A percentile compares a stretch with the other conserved stretches of the same genome.
phyloP scores from a whole-genome alignment of 1,140 invertebrate species.

The Dinoponera quadriceps region DNA sequence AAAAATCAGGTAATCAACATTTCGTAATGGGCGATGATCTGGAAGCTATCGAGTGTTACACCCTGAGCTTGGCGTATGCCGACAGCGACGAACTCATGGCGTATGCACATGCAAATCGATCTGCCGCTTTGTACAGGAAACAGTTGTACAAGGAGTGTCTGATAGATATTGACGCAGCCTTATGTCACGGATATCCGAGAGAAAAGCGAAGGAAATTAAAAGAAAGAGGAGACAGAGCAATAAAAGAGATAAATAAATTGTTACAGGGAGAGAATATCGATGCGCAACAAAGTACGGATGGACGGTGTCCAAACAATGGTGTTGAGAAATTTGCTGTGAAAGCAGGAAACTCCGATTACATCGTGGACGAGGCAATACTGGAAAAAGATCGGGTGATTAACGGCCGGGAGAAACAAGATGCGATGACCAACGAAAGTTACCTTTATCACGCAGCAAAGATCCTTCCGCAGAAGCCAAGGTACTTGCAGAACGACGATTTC shows the following conservation, averaged over 20 bases:
- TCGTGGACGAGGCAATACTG: neutral
- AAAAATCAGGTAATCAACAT: constrained; percentile 80
- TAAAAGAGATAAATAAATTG: constrained; percentile 76
- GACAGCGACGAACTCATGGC: constrained; percentile 78
- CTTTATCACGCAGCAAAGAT: constrained; percentile 11
- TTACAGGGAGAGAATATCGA: constrained; percentile 59
- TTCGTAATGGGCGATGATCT: constrained; percentile 82
- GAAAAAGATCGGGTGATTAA: constrained; percentile 10
- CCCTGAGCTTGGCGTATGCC: constrained; percentile 82
- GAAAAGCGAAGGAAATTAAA: constrained; percentile 81
- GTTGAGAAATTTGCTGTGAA: neutral
- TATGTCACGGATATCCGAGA: constrained; percentile 81
- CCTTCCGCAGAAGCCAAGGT: constrained; percentile 69
- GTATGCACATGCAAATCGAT: constrained; percentile 84
- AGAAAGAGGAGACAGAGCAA: constrained; percentile 79
- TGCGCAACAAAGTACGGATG: constrained; percentile 3
- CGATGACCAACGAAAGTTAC: constrained; percentile 2
- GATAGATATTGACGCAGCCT: constrained; percentile 82
- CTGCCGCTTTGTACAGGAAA: constrained; percentile 84
- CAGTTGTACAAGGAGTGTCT: constrained; percentile 84
- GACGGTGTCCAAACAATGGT: neutral
- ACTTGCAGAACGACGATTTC: constrained; percentile 74
- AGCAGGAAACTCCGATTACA: neutral
- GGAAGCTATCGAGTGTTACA: constrained; percentile 83
- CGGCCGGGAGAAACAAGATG: constrained; percentile 39